Conservation (phyloP, 1,140 invertebrate genomes). For the Colletes latitarsis region DNA sequence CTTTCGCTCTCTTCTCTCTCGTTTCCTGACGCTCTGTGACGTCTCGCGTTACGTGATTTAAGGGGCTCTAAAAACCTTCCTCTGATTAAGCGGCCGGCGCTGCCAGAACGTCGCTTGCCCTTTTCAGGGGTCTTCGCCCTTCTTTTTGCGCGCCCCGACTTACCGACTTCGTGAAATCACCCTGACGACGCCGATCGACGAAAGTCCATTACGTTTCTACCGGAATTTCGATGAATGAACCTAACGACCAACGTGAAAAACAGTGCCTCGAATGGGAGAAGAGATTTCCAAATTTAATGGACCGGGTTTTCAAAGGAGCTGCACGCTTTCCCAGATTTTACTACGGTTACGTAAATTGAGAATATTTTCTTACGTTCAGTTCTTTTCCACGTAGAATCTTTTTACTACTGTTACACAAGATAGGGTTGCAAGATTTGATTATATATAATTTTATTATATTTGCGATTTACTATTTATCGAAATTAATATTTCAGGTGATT, state of each 20-base stretch:
- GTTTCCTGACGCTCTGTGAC: slow-evolving; percentile 58
- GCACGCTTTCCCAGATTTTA: too few species aligned
- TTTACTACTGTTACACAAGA: too few species aligned
- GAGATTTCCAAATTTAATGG: slow-evolving; percentile 28
- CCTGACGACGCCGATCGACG: slow-evolving; percentile 47
- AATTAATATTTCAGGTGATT: too few species aligned
- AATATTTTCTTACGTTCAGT: too few species aligned
- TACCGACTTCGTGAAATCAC: slow-evolving; percentile 54
- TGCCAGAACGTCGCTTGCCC: slow-evolving; percentile 72
- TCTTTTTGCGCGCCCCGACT: slow-evolving; percentile 59
- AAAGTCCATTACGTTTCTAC: slow-evolving; percentile 57
- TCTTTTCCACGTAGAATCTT: too few species aligned
- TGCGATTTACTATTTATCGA: too few species aligned
- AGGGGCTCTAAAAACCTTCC: slow-evolving; percentile 76
- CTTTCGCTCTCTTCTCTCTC: slow-evolving; percentile 37
- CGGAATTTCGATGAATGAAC: slow-evolving; percentile 36
- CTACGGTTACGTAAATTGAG: too few species aligned
- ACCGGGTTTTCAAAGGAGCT: not conserved
- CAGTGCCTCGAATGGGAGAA: not conserved
- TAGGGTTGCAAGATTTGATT: too few species aligned
- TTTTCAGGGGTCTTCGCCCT: slow-evolving; percentile 68
- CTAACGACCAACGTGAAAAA: slow-evolving; percentile 38
- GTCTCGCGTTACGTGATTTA: slow-evolving; percentile 76
- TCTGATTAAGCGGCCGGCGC: slow-evolving; percentile 77
- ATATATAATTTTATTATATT: too few species aligned